phyloP scores from a whole-genome alignment of 2,797 vertebrate species.

The Bradypus variegatus region DNA sequence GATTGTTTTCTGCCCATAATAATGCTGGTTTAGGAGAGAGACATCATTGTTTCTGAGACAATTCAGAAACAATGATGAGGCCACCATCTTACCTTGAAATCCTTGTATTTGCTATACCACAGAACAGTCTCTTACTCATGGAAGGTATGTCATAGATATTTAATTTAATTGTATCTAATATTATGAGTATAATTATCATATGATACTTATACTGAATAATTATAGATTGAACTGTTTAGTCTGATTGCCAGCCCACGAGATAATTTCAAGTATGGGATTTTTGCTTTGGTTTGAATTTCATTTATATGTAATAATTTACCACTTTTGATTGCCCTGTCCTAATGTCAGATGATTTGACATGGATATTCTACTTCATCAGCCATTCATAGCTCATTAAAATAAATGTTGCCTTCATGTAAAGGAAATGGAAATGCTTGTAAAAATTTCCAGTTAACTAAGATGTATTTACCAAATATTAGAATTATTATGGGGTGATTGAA shows the following conservation, averaged over 20 bases:
- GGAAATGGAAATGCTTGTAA: not conserved
- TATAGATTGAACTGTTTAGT: not conserved
- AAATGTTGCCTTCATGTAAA: not conserved
- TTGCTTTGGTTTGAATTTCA: conserved; percentile 20
- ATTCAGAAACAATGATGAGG: not conserved
- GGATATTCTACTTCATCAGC: conserved; percentile 4
- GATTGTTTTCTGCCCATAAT: not conserved
- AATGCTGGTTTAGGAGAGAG: not conserved
- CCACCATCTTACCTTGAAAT: not conserved
- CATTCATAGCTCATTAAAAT: conserved; percentile 3
- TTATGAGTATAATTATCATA: not conserved
- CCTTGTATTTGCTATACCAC: not conserved
- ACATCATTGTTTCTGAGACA: no score
- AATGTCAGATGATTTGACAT: conserved; percentile 19
- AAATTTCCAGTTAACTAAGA: not conserved
- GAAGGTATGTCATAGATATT: not conserved
- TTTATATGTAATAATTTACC: not conserved
- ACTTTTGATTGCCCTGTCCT: not conserved
- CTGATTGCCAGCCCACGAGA: not conserved
- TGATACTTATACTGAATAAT: not conserved
- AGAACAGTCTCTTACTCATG: not conserved
- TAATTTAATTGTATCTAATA: not conserved
- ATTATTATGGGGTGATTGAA: not conserved
- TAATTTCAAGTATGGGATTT: not conserved
- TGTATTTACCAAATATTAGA: not conserved